These are phyloP conservation scores for Hetaerina americana DNA, from an alignment of 1,140 invertebrate genomes.

Conservation along the genomic window DNA sequence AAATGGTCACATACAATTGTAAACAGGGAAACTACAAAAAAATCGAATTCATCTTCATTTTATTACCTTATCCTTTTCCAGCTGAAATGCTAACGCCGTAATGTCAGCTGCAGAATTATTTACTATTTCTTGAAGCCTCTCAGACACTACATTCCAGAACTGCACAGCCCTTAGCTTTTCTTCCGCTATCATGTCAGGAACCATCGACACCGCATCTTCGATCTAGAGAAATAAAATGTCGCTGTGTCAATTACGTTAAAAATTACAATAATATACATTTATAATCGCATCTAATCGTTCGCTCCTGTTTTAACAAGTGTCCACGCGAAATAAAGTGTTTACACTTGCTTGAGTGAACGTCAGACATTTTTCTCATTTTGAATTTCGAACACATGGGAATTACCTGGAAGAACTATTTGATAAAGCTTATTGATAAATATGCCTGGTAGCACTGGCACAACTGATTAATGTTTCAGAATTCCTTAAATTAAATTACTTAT, in stretches of 20 bases:
- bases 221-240: constrained; percentile 18
- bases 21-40: neutral
- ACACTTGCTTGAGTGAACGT: neutral
- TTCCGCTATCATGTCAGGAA: constrained; percentile 21
- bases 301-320: neutral
- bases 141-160: constrained; percentile 26
- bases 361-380: neutral
- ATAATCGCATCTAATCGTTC: neutral
- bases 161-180: constrained; percentile 24
- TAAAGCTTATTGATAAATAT: neutral
- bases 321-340: neutral
- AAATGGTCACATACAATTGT: neutral
- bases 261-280: neutral
- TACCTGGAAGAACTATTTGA: neutral
- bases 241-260: neutral
- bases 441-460: neutral
- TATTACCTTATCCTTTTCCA: constrained; percentile 16
- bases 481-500: neutral
- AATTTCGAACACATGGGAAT: neutral
- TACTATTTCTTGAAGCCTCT: constrained; percentile 24
- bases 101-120: constrained; percentile 21
- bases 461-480: neutral
- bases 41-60: neutral
- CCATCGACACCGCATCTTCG: constrained; percentile 23
- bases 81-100: constrained; percentile 19